Evolutionary conservation across 2,797 vertebrate genomes (phyloP), one percentile per base, ranked within the genome.

Genomic region (Sebastes hubbsi): DNA sequence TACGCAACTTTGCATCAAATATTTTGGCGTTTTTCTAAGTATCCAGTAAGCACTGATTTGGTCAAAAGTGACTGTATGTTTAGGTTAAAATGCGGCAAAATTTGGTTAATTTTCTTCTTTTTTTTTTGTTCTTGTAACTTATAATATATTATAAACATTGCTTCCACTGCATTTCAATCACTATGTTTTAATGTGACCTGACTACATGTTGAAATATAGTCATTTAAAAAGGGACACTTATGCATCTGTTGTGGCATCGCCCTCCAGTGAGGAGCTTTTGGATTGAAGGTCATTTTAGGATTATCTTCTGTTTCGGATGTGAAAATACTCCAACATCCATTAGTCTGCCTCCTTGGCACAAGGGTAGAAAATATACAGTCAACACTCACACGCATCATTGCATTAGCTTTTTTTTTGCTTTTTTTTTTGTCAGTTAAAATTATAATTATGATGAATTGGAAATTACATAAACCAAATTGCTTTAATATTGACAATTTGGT

Each of bases 1-100:
- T 3, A 9, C n/a, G 11, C 18, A 38, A 1, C 16, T 29, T 49
- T 14, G 12, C 27, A 30, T 24, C 8, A 8, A 8, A 67, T 29
- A 10, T 18, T 18, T 46, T 66, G n/a, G 6, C 22, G 20, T 2
- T 2, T 42, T 59, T 27, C 0, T 46, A 46, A 8, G 0, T 46
- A 16, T 46, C 16, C 16, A 46, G 42, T 46, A 46, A 46, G 16
- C 42, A 18, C 16, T 46, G 16, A 46, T 46, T 18, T 46, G 42
- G 42, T 46, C 42, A 46, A 46, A 18, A 8, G 42, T 46, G 16
- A 46, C 16, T 46, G 18, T 18, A 18, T 46, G 1, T 46, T 7
- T 18, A 18, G 42, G 42, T 46, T 46, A 18, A 46, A 46, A 46
- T 46, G 42, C 2, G 1, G 16, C 42, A 18, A 46, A 18, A 0